Percentiles rank a stretch among this genome's conserved stretches.
Evolutionary conservation across 2,113 vertebrate species (phyloP).

Genomic region (Cranoglanis bouderius): DNA sequence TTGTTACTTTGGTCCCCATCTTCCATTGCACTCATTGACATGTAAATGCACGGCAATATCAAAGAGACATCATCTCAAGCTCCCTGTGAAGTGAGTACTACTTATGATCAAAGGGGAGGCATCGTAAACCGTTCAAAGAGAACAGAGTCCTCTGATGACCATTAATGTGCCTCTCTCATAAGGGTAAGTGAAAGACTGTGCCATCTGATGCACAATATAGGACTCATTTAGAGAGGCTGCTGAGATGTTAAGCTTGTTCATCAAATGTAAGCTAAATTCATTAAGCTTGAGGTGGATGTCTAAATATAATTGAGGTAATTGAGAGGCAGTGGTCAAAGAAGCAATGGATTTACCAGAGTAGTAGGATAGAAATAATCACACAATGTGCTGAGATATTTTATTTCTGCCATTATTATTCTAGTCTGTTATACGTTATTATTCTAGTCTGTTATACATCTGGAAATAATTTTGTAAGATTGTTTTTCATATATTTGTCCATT

Average conservation of each 20-base stretch:
- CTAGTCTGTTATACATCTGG: neutral
- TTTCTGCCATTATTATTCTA: neutral
- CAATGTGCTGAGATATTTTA: neutral
- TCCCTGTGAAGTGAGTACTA: slow-evolving; percentile 56
- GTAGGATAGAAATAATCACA: slow-evolving; percentile 17
- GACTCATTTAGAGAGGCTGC: slow-evolving; percentile 45
- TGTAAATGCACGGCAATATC: slow-evolving; percentile 58
- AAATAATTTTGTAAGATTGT: neutral
- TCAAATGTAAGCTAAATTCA: slow-evolving; percentile 14
- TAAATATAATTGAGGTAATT: slow-evolving; percentile 47
- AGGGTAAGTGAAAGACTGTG: slow-evolving; percentile 56
- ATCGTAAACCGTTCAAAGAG: slow-evolving; percentile 55
- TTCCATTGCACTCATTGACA: slow-evolving; percentile 57
- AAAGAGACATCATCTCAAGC: slow-evolving; percentile 55
- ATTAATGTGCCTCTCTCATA: slow-evolving; percentile 56
- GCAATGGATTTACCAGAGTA: slow-evolving; percentile 36
- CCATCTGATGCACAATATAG: slow-evolving; percentile 52
- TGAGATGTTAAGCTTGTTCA: slow-evolving; percentile 44
- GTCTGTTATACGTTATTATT: too few relatives aligned
- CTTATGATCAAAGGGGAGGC: slow-evolving; percentile 60
- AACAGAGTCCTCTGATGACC: slow-evolving; percentile 56
- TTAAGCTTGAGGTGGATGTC: slow-evolving; percentile 44
- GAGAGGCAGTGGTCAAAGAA: slow-evolving; percentile 37
- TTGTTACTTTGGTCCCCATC: slow-evolving; percentile 34
- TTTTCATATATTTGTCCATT: neutral